Conservation (phyloP, 1,140 invertebrate genomes). For the Tetramorium alpestre region DNA sequence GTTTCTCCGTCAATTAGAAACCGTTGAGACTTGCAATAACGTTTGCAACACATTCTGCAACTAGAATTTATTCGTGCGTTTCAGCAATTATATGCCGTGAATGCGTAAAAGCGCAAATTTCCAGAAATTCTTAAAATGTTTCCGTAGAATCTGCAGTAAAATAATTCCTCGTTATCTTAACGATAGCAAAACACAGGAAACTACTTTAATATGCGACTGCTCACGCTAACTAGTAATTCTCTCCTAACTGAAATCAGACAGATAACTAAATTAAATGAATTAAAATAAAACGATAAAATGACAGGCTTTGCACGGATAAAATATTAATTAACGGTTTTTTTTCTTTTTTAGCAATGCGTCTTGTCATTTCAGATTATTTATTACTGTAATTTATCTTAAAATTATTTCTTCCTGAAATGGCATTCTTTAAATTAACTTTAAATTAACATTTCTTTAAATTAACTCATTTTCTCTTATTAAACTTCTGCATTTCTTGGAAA, state of each 20-base stretch:
- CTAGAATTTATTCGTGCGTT: conserved; percentile 1
- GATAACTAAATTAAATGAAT: conserved; percentile 18
- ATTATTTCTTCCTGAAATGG: not conserved
- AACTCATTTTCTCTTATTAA: not conserved
- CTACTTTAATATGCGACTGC: conserved; percentile 13
- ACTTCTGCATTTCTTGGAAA: not conserved
- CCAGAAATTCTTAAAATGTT: not conserved
- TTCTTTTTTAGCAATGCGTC: not conserved
- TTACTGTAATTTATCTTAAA: conserved; percentile 4
- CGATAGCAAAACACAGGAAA: not conserved
- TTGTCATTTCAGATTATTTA: not conserved
- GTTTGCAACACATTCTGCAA: not conserved
- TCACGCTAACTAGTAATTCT: conserved; percentile 18
- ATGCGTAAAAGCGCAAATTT: not conserved
- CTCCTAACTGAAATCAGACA: not conserved
- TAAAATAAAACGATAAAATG: conserved; percentile 12
- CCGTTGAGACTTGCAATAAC: conserved; percentile 6
- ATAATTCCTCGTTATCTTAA: not conserved
- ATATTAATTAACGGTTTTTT: conserved; percentile 14
- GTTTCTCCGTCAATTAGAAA: conserved; percentile 17
- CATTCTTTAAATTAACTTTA: conserved; percentile 4
- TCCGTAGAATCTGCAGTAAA: not conserved
- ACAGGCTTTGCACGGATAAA: not conserved
- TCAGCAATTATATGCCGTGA: not conserved
- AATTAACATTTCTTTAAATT: conserved; percentile 3